Evolutionary conservation across 1,140 invertebrate species (phyloP).

Genomic region (Atopsyche davidsoni): DNA sequence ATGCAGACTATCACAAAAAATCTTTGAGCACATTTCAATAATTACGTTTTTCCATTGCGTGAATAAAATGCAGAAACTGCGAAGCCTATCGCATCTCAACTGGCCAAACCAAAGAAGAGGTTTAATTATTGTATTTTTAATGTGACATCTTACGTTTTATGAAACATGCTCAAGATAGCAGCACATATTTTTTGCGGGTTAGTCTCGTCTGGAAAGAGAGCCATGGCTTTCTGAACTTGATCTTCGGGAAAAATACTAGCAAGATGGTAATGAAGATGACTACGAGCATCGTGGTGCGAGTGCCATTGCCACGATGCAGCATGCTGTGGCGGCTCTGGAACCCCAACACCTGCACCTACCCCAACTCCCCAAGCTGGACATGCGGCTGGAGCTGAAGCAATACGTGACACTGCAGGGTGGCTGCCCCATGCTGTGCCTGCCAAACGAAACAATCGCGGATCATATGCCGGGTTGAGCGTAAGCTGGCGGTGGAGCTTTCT

Average conservation of each 20-base stretch:
- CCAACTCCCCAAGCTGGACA: slow-evolving; percentile 46
- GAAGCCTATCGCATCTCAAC: no score
- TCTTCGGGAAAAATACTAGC: slow-evolving; percentile 83
- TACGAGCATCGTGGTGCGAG: slow-evolving; percentile 59
- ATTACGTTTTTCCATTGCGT: no score
- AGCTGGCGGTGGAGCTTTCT: slow-evolving; percentile 74
- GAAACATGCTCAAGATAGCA: slow-evolving; percentile 72
- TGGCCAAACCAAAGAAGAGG: no score
- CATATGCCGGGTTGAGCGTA: slow-evolving; percentile 71
- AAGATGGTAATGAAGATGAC: slow-evolving; percentile 76
- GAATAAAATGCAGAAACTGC: no score
- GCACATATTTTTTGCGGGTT: slow-evolving; percentile 85
- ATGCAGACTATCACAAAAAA: not conserved
- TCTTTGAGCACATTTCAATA: not conserved
- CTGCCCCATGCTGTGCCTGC: slow-evolving; percentile 28
- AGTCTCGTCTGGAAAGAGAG: slow-evolving; percentile 77
- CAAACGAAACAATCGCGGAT: slow-evolving; percentile 59
- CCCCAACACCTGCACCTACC: slow-evolving; percentile 36
- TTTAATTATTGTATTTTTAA: no score
- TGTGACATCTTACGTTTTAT: slow-evolving; percentile 20
- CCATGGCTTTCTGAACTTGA: slow-evolving; percentile 79
- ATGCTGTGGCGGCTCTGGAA: slow-evolving; percentile 62
- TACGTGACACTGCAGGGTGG: slow-evolving; percentile 48
- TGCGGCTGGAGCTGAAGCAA: slow-evolving; percentile 71
- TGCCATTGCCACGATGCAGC: slow-evolving; percentile 44